phyloP scores from a whole-genome alignment of 2,113 vertebrate species.

The Chloroceryle aenea region DNA sequence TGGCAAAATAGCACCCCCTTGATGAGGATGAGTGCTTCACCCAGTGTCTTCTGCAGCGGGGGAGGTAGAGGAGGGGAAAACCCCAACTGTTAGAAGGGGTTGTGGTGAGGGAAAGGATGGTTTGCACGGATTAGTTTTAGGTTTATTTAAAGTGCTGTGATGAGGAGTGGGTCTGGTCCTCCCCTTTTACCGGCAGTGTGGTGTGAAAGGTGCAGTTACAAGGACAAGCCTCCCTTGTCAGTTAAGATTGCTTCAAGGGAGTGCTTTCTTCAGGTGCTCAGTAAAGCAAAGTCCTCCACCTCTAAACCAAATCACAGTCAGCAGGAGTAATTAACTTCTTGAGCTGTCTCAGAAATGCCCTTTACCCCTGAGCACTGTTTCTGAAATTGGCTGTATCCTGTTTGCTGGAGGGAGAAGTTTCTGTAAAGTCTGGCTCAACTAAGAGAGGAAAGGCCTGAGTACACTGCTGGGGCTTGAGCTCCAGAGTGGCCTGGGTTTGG shows the following conservation, averaged over 20 bases:
- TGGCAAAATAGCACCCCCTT: not conserved
- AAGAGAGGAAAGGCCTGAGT: fast-evolving
- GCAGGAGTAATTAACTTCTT: fast-evolving
- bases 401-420: no score
- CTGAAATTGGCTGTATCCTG: no score
- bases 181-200: fast-evolving
- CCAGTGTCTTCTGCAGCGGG: fast-evolving
- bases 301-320: fast-evolving
- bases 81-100: no score
- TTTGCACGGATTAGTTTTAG: no score
- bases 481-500: not conserved
- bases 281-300: fast-evolving
- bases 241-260: no score
- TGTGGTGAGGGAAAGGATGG: not conserved
- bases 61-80: not conserved
- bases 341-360: fast-evolving
- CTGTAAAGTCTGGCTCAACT: not conserved
- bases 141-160: fast-evolving
- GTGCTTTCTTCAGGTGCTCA: not conserved
- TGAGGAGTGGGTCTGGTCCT: fast-evolving
- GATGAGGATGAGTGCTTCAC: not conserved
- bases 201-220: not conserved
- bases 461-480: fast-evolving
- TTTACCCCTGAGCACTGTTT: fast-evolving
- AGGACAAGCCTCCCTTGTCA: fast-evolving